phyloP scores from a whole-genome alignment of 2,797 vertebrate genomes.

The Prunella strophiata region DNA sequence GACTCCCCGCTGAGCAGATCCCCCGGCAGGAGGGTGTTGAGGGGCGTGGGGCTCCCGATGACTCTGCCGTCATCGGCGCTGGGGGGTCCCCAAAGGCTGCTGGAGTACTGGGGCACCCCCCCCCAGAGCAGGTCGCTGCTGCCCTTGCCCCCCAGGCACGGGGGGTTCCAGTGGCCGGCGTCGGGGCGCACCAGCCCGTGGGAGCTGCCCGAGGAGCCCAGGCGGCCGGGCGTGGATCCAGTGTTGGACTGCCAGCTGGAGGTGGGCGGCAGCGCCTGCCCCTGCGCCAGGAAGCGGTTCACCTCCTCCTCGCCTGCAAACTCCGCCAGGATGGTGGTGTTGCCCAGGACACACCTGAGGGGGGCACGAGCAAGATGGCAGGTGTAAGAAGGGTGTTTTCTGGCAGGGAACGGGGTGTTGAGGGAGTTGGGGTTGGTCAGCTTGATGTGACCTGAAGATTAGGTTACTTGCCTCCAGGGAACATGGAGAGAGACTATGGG shows the following conservation, averaged over 20 bases:
- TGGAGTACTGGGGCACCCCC: slow-evolving; percentile 92
- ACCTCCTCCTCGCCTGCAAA: slow-evolving; percentile 97
- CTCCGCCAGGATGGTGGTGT: slow-evolving; percentile 98
- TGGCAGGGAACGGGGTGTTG: background rate
- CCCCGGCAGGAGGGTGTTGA: slow-evolving; percentile 94
- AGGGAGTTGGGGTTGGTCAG: background rate
- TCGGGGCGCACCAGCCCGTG: slow-evolving; percentile 83
- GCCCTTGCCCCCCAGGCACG: slow-evolving; percentile 84
- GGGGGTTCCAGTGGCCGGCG: slow-evolving; percentile 88
- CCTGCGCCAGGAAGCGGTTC: slow-evolving; percentile 96
- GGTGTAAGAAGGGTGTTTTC: fast-evolving
- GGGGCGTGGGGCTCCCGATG: slow-evolving; percentile 91
- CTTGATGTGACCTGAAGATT: no score
- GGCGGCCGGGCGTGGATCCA: slow-evolving; percentile 86
- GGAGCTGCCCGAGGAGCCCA: slow-evolving; percentile 83
- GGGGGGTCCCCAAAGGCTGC: slow-evolving; percentile 93
- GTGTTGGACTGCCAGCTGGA: slow-evolving; percentile 94
- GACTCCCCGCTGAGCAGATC: slow-evolving; percentile 96
- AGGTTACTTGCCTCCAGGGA: background rate
- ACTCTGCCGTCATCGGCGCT: slow-evolving; percentile 88
- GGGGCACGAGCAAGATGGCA: fast-evolving
- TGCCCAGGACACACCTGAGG: slow-evolving; percentile 93
- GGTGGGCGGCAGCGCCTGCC: slow-evolving; percentile 90
- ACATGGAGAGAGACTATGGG: background rate
- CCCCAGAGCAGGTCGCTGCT: slow-evolving; percentile 93